A percentile compares a stretch with the other conserved stretches of the same genome.
Evolutionary conservation across 2,888 invertebrate genomes (phyloP).

Genomic region (Hirtodrosophila trivittata): DNA sequence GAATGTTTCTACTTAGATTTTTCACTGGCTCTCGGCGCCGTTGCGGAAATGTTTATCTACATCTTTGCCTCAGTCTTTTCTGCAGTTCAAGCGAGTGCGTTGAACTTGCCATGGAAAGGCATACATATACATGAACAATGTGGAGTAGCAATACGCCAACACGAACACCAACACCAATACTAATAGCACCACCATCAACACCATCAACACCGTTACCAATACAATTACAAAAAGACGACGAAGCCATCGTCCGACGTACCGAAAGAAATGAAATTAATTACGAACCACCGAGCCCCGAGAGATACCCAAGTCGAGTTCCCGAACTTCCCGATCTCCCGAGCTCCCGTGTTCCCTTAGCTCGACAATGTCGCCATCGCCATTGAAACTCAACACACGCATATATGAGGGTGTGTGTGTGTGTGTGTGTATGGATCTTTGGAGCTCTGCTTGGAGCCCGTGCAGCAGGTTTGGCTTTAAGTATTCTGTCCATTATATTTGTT

Average conservation of each 20-base stretch:
- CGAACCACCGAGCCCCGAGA: conserved; percentile 35
- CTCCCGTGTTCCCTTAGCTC: conserved; percentile 19
- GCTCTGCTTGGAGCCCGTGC: conserved; percentile 37
- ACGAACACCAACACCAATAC: conserved; percentile 19
- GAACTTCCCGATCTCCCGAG: not conserved
- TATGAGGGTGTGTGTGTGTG: conserved; percentile 1
- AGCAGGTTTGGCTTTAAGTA: conserved; percentile 56
- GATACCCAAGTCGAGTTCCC: conserved; percentile 3
- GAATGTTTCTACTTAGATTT: conserved; percentile 77
- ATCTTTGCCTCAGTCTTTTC: conserved; percentile 57
- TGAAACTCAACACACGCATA: conserved; percentile 52
- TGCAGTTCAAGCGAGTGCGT: conserved; percentile 81
- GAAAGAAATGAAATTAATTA: conserved; percentile 74
- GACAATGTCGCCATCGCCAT: conserved; percentile 38
- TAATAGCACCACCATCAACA: not conserved
- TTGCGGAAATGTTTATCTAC: conserved; percentile 77
- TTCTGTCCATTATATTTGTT: conserved; percentile 63
- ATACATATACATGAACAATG: conserved; percentile 60
- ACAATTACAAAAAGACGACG: conserved; percentile 7
- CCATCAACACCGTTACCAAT: conserved; percentile 1
- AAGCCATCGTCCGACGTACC: conserved; percentile 22
- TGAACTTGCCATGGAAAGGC: conserved; percentile 72
- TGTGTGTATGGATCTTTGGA: conserved; percentile 14
- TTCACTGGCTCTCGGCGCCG: conserved; percentile 48
- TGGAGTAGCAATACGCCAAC: conserved; percentile 63